Evolutionary conservation across 2,888 invertebrate genomes (phyloP), one percentile per base, ranked within the genome.

Genomic region (Melipona beecheii): DNA sequence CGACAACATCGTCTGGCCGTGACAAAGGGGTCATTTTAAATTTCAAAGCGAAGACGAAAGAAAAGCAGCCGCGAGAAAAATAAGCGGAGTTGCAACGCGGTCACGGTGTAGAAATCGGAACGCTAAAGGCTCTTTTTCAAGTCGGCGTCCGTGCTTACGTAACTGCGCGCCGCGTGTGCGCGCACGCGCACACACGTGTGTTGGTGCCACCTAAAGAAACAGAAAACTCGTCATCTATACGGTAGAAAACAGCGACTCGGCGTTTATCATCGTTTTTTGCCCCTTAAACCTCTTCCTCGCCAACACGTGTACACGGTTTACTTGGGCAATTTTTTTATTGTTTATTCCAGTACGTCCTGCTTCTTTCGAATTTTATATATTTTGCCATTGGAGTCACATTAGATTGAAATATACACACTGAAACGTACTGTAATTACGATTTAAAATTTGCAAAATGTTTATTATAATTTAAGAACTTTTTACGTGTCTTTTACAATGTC

Each of bases 191-290:
- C 62, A 5, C 19, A 31, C 4, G 62, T 13, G 21, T 13, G 19
- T 21, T 21, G 2, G 17, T 60, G 2, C 21, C 62, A 75, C 60
- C 76, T 36, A 56, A 56, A 56, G 36, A 78, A 54, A 54, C 21
- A 54, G 75, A 70, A 50, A 84, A 66, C 69, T 58, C 70, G 74
- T 79, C 69, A 58, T 56, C 50, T 27, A 60, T 17, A 19, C 56
- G 75, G 36, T 36, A 27, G 50, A 73, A 58, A 65, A 64, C 69
- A 73, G 43, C 36, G 65, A n/a, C 69, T 58, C 58, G 50, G 36
- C 68, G 70, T 68, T 88, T 84, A 84, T 88, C 83, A 68, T 36
- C 36, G 56, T 58, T n/a, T 43, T 58, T 58, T 58, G n/a, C n/a
- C 24, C 15, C n/a, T 15, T 24, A 58, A 58, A 58, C 24, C n/a